Base-by-base conservation (phyloP, 2,113 vertebrate genomes). In the Tyto alba region DNA sequence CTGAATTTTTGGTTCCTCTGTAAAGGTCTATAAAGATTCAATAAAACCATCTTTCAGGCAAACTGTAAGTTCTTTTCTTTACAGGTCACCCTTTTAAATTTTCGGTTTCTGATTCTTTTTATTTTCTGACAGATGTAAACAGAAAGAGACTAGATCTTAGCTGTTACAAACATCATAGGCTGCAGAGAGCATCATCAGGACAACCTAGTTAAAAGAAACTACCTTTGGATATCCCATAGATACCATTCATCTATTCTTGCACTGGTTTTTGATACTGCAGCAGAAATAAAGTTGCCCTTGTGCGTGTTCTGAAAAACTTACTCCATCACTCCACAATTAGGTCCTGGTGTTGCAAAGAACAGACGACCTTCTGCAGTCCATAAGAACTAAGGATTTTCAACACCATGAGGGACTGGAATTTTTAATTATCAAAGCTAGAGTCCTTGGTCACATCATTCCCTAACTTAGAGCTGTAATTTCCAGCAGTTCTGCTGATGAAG, bases 41-140 rank as follows among this genome's bases (percentile, higher is more conserved):
- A 88, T 92, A 89, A 95, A 97, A 97, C 25, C n/a, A 80, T 59
- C 59, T 97, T 94, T 91, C 85, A 95, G 47, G 38, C 77, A 97
- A 97, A 95, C 91, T 88, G 48, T 79, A 93, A 76, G n/a, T 73
- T 68, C 26, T 89, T 91, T 68, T 57, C 56, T 89, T 68, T 55
- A 52, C 20, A 38, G 40, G 40, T 63, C 45, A 59, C 71, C 47
- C 88, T 95, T 95, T 90, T 40, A 88, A 56, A 85, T 75, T 84
- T 90, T 71, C 59, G 38, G 2, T 76, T 92, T 88, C 41, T 30
- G 19, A 48, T 73, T 68, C 19, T 80, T 91, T 71, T 74, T 36
- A 20, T 67, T 91, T 87, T 85, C 66, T 76, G 40, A 30, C 26
- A 36, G 40, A 45, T 34, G 36, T 50, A 81, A 83, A 82, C 4